Evolutionary conservation across 2,797 vertebrate species (phyloP), one percentile per base, ranked within the genome.

Genomic region (Argya squamiceps): DNA sequence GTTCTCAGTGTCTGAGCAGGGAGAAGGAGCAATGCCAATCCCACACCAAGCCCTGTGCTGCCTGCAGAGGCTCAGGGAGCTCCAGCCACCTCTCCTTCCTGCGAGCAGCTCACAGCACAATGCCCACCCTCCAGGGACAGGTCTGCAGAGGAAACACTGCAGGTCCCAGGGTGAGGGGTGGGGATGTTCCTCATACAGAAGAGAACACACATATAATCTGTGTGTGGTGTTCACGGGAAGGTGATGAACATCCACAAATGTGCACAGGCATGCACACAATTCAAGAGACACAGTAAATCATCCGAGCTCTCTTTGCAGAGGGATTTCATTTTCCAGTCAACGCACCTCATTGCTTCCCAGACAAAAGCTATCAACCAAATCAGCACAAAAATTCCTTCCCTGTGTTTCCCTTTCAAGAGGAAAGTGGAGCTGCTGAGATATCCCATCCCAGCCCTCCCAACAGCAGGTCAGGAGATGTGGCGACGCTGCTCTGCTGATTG

Each of bases 351-450:
- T 49, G n/a, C 56, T 65, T 80, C 37, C 55, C 64, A 74, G 84
- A 93, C 19, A 37, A 94, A 93, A 87, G 70, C 85, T 80, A 84
- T 36, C 64, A 83, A 87, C 59, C 53, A n/a, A 59, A 93, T 71
- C 46, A 32, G n/a, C 86, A 86, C n/a, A 30, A 37, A 75, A 59
- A 67, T 70, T 52, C 84, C 65, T 86, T 30, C 32, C 20, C 41
- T 24, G 36, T 32, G 68, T 53, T 59, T 64, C 67, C 20, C 56
- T 74, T 52, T 64, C 9, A 46, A 85, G 88, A 59, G 34, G 24
- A 56, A 87, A 69, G 76, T 8, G 71, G 23, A 81, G 80, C 82
- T 29, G 73, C 76, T 0, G 19, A 41, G 43, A 41, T 4, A 15
- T 20, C n/a, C 56, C 2, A 0, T 27, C 41, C 69, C 36, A 80